Evolutionary conservation across 2,113 vertebrate species (phyloP).

Genomic region (Hymenochirus boettgeri): DNA sequence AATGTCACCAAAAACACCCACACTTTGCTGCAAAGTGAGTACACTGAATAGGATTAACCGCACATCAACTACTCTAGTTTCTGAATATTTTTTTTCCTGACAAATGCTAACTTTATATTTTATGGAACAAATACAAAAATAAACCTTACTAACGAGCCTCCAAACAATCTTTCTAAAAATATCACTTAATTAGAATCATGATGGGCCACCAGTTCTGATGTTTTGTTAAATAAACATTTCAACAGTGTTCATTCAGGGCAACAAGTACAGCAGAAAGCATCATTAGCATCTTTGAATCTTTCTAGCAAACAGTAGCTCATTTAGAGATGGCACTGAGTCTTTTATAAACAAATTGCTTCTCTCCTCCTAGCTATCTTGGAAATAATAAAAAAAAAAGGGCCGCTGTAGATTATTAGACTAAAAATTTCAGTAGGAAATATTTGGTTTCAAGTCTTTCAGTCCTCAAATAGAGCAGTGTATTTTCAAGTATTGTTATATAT

Average conservation of each 20-base stretch:
- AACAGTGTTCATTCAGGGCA: neutral
- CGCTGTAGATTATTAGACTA: neutral
- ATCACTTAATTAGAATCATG: constrained; percentile 2
- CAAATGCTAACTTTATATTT: too few species aligned
- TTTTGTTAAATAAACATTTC: constrained; percentile 6
- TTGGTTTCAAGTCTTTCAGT: neutral
- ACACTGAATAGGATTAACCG: too few species aligned
- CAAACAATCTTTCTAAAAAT: constrained; percentile 9
- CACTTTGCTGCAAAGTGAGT: too few species aligned
- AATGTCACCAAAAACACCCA: too few species aligned
- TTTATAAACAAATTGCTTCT: constrained; percentile 2
- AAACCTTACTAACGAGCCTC: neutral
- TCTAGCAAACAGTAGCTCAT: constrained; percentile 1
- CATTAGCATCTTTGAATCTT: constrained; percentile 9
- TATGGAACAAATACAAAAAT: neutral
- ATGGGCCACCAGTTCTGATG: neutral
- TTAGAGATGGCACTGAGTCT: neutral
- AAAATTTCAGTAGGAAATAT: neutral
- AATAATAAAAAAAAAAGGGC: neutral
- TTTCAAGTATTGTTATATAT: neutral
- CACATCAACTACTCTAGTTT: too few species aligned
- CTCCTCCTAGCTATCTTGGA: neutral
- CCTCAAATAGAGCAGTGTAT: neutral
- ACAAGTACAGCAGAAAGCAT: neutral
- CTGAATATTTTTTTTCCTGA: too few species aligned